Evolutionary conservation across 2,888 invertebrate species (phyloP).

Genomic region (Drosophila subsilvestris): DNA sequence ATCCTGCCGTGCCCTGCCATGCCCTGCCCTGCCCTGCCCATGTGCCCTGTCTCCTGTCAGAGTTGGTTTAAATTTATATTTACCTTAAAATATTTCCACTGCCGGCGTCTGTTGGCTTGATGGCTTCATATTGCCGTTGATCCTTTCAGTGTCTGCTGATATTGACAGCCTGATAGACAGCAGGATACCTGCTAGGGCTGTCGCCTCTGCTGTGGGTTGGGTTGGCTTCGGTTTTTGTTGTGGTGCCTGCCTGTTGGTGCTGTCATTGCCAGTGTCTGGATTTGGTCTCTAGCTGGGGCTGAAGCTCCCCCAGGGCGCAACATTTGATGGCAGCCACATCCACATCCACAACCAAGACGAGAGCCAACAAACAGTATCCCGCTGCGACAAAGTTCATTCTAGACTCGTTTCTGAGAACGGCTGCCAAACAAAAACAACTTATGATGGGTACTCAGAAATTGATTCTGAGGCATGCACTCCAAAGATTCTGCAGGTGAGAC

Average conservation of each 20-base stretch:
- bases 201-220: background rate
- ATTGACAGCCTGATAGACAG: constrained; percentile 75
- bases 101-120: constrained; percentile 31
- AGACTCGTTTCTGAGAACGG: constrained; percentile 14
- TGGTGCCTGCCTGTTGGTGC: constrained; percentile 16
- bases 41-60: constrained; percentile 12
- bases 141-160: constrained; percentile 58
- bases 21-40: constrained; percentile 5
- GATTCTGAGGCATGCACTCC: constrained; percentile 1
- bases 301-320: constrained; percentile 41
- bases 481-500: background rate
- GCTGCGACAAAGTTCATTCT: constrained; percentile 35
- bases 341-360: background rate
- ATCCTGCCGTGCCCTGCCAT: constrained; percentile 27
- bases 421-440: constrained; percentile 29
- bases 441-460: constrained; percentile 28
- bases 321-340: constrained; percentile 43
- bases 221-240: background rate
- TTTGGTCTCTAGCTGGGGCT: constrained; percentile 5
- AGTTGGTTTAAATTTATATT: constrained; percentile 54
- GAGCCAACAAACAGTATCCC: constrained; percentile 12
- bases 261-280: constrained; percentile 35
- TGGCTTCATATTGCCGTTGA: constrained; percentile 46
- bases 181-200: constrained; percentile 33
- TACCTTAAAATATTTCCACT: constrained; percentile 49